Evolutionary conservation across 2,113 vertebrate genomes (phyloP), one percentile per base, ranked within the genome.

Genomic region (Sturnus vulgaris): DNA sequence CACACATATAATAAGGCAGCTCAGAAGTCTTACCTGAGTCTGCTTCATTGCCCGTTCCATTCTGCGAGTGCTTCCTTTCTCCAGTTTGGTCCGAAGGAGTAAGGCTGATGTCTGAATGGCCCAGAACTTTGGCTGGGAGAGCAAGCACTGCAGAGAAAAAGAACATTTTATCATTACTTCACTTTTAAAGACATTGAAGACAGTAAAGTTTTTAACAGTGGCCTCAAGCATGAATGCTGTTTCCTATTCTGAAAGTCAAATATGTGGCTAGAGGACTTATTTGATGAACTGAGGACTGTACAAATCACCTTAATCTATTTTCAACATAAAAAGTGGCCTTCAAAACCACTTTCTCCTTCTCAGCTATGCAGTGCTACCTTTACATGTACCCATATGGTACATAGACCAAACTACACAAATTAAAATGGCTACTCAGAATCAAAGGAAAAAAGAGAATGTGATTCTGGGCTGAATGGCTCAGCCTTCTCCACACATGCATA

Each of bases 121-220:
- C 99, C 99, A 99, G 97, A 99, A 99, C 96, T 99, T 99, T 0
- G 99, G 99, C 97, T 99, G 99, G 63, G 98, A 99, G 88, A 99
- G 98, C 71, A 99, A 93, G 92, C 98, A 99, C 99, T 99, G 97
- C 22, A 85, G 42, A 50, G 42, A 61, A 93, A 82, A 95, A 70
- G 15, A 75, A 53, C 16, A 77, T 39, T 76, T 87, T 77, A 64
- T 82, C 31, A 35, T 20, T 52, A 83, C 64, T 88, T 72, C 12
- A 42, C 76, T 85, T 77, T 57, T 72, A 90, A 39, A 81, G 17
- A 73, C 15, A 33, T 7, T 16, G 13, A 77, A 83, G 77, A 61
- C 25, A 47, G n/a, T 18, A 21, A 52, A 31, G 14, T 11, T 72
- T 79, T 57, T 40, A 88, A 53, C 20, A 11, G 7, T 19, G 33